Percentiles rank a stretch among this genome's conserved stretches.
Conservation (phyloP, 1,140 invertebrate species). For the Andrena cerasifolii region DNA sequence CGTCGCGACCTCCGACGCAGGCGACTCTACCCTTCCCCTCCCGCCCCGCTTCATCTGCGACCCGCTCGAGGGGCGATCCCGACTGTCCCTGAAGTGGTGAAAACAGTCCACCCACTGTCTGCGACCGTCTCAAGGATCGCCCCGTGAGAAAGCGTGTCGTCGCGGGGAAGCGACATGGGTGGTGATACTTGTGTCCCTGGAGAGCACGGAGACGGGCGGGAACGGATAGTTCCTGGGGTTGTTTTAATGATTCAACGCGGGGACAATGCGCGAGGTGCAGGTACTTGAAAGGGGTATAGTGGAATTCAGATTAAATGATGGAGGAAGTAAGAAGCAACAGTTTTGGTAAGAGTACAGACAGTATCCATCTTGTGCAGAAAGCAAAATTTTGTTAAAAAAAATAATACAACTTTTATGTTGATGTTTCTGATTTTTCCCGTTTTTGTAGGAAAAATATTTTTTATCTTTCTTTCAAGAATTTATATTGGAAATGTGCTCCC, state of each 20-base stretch:
- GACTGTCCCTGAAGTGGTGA: conserved; percentile 22
- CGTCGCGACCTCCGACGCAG: background rate
- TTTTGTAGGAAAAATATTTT: no score
- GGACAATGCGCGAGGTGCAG: no score
- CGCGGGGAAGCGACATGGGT: conserved; percentile 2
- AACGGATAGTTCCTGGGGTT: background rate
- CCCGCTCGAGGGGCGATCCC: background rate
- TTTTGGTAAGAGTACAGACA: no score
- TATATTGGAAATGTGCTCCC: no score
- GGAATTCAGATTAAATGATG: no score
- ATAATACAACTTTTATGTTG: no score
- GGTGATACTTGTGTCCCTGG: background rate
- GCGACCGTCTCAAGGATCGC: background rate
- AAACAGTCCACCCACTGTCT: conserved; percentile 23
- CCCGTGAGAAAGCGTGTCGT: conserved; percentile 16
- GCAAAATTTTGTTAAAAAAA: no score
- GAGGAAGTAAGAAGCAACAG: no score
- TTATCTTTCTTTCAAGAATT: no score
- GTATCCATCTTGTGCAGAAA: no score
- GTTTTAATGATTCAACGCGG: background rate
- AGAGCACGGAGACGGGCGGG: background rate
- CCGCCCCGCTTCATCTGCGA: background rate
- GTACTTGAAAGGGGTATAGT: background rate
- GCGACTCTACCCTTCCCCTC: background rate
- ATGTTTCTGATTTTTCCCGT: no score